Conservation (phyloP, 2,888 invertebrate species). For the Digitonthophagus gazella region DNA sequence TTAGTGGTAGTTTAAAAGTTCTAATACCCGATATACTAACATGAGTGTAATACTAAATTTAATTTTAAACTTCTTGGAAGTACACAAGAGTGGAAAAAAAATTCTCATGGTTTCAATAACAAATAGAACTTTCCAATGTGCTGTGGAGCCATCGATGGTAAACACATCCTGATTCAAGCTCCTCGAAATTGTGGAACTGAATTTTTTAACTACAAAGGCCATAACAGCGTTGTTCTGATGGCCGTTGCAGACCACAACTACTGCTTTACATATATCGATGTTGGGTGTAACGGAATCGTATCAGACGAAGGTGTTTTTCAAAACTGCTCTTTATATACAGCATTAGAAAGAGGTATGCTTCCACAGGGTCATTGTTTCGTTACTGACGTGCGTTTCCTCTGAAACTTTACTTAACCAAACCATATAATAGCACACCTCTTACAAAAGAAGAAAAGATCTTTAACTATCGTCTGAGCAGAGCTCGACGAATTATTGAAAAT, state of each 20-base stretch:
- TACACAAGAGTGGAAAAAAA: conserved; percentile 33
- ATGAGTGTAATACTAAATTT: background rate
- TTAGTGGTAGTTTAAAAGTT: conserved; percentile 7
- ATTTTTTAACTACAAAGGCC: conserved; percentile 38
- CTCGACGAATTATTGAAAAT: too few relatives aligned
- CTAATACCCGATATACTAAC: too few relatives aligned
- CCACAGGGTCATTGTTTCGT: conserved; percentile 10
- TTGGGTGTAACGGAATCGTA: conserved; percentile 35
- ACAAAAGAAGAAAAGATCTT: too few relatives aligned
- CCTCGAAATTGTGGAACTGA: conserved; percentile 31
- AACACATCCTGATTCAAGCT: conserved; percentile 36
- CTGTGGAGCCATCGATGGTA: conserved; percentile 36
- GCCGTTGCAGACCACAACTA: conserved; percentile 38
- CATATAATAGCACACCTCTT: too few relatives aligned
- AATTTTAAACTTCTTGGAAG: conserved; percentile 1
- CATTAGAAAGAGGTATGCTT: conserved; percentile 18
- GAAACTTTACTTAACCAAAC: conserved; percentile 11
- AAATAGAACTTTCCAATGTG: conserved; percentile 36
- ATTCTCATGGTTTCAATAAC: conserved; percentile 33
- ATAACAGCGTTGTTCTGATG: conserved; percentile 35
- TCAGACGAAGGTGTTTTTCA: conserved; percentile 37
- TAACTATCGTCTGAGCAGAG: too few relatives aligned
- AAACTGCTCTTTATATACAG: conserved; percentile 30
- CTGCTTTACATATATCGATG: conserved; percentile 37
- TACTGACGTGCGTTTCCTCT: too few relatives aligned